Conservation (phyloP, 2,888 invertebrate species). For the Idaea dimidiata region DNA sequence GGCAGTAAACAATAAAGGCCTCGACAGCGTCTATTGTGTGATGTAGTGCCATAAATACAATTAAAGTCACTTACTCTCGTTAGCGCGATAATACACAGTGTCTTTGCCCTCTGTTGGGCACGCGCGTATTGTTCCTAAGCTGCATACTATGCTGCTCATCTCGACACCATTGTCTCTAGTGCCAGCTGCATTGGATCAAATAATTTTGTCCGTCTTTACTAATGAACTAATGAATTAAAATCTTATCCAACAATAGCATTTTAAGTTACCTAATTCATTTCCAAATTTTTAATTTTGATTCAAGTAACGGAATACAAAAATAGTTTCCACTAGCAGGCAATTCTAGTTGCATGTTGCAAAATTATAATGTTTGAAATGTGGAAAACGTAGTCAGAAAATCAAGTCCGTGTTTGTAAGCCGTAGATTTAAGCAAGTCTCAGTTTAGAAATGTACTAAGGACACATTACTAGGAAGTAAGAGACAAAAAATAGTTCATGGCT, state of each 20-base stretch:
- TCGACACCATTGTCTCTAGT: constrained; percentile 44
- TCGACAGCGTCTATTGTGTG: constrained; percentile 58
- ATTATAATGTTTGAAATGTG: not conserved
- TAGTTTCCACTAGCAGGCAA: no score
- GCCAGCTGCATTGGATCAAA: constrained; percentile 22
- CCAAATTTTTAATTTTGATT: no score
- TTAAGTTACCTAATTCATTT: no score
- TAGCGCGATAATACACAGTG: constrained; percentile 65
- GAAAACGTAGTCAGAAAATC: not conserved
- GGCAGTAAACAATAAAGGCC: constrained; percentile 38
- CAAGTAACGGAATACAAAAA: no score
- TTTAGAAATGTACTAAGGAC: not conserved
- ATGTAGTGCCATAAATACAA: constrained; percentile 73
- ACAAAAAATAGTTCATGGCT: not conserved
- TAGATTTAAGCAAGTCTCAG: not conserved
- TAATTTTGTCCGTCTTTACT: not conserved
- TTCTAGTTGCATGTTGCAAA: not conserved
- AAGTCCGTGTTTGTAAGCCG: constrained; percentile 2
- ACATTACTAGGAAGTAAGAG: not conserved
- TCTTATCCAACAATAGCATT: constrained; percentile 3
- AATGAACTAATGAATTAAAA: not conserved
- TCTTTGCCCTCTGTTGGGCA: constrained; percentile 62
- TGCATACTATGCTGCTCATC: constrained; percentile 34
- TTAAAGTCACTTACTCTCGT: constrained; percentile 78
- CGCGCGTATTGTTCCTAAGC: constrained; percentile 27